These are phyloP conservation scores for Rotaria macrura DNA, from an alignment of 2,888 invertebrate species.

Conservation along the genomic window DNA sequence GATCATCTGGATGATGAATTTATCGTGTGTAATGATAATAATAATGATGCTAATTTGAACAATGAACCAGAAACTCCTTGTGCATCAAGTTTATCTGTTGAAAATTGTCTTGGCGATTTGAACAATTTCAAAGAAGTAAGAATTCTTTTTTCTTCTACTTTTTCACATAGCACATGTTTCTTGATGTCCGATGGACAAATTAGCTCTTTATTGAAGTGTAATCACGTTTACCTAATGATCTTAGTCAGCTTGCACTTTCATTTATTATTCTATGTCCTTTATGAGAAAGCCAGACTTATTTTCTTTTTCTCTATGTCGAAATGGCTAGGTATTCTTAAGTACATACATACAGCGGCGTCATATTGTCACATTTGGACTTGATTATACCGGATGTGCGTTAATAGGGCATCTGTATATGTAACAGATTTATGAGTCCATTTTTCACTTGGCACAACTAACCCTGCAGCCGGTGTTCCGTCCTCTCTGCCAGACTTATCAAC, in stretches of 20 bases:
- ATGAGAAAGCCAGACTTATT: not conserved
- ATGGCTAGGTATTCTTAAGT: not conserved
- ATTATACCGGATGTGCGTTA: not conserved
- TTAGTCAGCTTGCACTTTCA: not conserved
- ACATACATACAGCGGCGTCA: not conserved
- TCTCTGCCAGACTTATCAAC: not conserved
- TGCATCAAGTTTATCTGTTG: not conserved
- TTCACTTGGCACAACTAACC: not conserved
- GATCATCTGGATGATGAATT: not conserved
- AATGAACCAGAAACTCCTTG: not conserved
- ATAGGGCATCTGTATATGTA: not conserved
- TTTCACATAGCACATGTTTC: not conserved
- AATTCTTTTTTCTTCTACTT: not conserved
- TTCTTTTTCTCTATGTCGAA: not conserved
- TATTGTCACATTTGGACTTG: not conserved
- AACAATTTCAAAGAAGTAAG: not conserved
- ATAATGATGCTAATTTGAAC: not conserved
- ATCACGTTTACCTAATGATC: not conserved
- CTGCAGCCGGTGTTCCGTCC: not conserved
- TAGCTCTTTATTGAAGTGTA: not conserved
- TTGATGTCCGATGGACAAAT: not conserved
- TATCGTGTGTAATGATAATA: not conserved
- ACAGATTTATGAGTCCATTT: conserved; percentile 1
- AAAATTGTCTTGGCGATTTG: not conserved
- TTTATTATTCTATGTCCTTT: not conserved